Conservation (phyloP, 2,888 invertebrate species). For the Malthinus flaveolus region DNA sequence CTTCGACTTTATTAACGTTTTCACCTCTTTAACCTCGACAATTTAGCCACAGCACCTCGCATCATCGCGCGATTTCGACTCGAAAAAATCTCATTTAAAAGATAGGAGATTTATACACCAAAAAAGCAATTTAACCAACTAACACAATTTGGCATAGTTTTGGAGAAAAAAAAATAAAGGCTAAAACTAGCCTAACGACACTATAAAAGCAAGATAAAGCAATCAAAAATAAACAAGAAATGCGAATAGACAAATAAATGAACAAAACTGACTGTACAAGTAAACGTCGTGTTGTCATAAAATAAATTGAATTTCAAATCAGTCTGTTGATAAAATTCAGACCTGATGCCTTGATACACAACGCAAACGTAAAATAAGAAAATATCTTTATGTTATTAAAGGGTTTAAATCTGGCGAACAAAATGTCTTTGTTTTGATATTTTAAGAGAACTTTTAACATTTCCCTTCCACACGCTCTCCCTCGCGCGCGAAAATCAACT, state of each 20-base stretch:
- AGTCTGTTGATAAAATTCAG: conserved; percentile 43
- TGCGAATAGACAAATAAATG: conserved; percentile 27
- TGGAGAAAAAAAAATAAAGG: conserved; percentile 5
- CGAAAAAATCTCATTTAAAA: no score
- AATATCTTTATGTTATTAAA: conserved; percentile 24
- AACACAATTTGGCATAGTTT: neutral
- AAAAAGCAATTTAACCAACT: neutral
- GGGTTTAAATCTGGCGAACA: conserved; percentile 17
- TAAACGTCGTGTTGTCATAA: conserved; percentile 39
- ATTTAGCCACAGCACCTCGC: neutral
- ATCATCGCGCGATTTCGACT: no score
- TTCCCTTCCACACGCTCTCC: neutral
- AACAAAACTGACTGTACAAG: conserved; percentile 20
- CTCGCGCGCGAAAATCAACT: conserved; percentile 1
- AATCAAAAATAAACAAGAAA: conserved; percentile 28
- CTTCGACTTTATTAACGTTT: neutral
- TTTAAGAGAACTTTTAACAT: neutral
- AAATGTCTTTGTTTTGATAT: conserved; percentile 18
- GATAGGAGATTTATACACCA: no score
- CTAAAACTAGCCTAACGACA: conserved; percentile 12
- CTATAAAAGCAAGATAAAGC: conserved; percentile 25
- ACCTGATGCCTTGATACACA: conserved; percentile 32
- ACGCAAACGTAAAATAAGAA: conserved; percentile 19
- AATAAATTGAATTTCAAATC: conserved; percentile 48
- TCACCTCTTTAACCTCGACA: conserved; percentile 2